Base-by-base conservation (phyloP, 2,113 vertebrate species). In the Psittacula cyanocephala region DNA sequence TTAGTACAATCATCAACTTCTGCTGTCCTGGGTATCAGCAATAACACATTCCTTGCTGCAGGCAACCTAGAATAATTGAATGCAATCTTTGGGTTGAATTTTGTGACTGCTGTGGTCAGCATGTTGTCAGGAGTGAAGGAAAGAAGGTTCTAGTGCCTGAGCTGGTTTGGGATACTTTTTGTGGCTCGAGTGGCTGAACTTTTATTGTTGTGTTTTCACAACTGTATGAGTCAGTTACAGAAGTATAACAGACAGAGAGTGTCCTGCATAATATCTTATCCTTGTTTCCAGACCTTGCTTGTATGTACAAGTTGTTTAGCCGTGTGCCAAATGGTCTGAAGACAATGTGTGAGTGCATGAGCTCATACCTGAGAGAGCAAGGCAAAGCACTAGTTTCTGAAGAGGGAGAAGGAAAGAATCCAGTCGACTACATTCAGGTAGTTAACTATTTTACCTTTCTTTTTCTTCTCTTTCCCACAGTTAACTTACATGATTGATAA, bases 261-360 rank as follows among this genome's bases (percentile, higher is more conserved):
- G 49, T 76, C 77, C 70, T 88, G 81, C 74, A 75, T 96, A 47
- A 84, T 43, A 22, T 97, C 46, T 94, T 25, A 29, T 88, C 96
- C 88, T 79, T 94, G 7, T 77, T 97, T 96, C 16, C 97, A 99
- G 99, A 99, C 96, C 98, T 99, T 97, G 99, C 98, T 52, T 99
- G 99, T 92, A 99, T 99, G 99, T 99, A 99, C 98, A 99, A 99
- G 97, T 97, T 99, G 67, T 99, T 99, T 91, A 99, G 99, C 93
- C 98, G 99, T 83, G 99, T 99, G 96, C 99, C 99, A 96, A 99
- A 99, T 86, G 99, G 99, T 93, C 98, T 99, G 96, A 99, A 99
- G 98, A 99, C 99, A 0, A 99, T 99, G 99, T 99, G 99, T n/a
- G 99, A 99, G 95, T 99, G 99, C 97, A 99, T 99, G 99, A 99